Base-by-base conservation (phyloP, 2,113 vertebrate species). In the Etheostoma spectabile region DNA sequence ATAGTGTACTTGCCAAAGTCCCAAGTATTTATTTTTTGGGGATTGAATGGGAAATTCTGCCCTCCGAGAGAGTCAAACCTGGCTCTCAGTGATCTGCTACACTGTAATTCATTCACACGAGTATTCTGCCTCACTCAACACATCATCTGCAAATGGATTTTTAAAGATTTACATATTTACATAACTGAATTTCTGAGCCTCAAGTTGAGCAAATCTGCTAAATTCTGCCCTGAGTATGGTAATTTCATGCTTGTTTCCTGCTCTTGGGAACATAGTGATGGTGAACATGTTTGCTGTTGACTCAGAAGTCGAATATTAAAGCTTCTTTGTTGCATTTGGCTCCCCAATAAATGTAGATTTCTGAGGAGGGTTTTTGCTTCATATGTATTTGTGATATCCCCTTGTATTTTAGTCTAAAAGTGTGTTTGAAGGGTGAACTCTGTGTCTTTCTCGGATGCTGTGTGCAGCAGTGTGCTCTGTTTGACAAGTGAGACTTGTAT, bases 81-180 rank as follows among this genome's bases (percentile, higher is more conserved):
- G 86, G 52, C 80, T 88, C 79, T 67, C 13, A 35, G 86, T 83
- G 86, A 74, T 75, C 75, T 67, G 74, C 79, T 88, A 77, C 82
- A 59, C 80, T 82, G 67, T 89, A 86, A 91, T 92, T 93, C 87
- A 89, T 86, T 88, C 88, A 80, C 70, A 85, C 86, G 77, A 77
- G 78, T 76, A 85, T 89, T 71, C 85, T 90, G 90, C 84, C 88
- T 89, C 84, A 64, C 78, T 90, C 86, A 76, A 88, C 90, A 91
- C 84, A 89, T 91, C 90, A 83, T 88, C 86, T 80, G 83, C 83
- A 90, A 88, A 89, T 91, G 82, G 87, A 84, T 89, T 93, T 93
- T 90, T 89, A 89, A 90, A 92, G 84, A 91, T 93, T 93, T 92
- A 75, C 91, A 94, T 90, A 94, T 93, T 94, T 92, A 94, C 91